Evolutionary conservation across 2,888 invertebrate genomes (phyloP).

Genomic region (Cylloceria caligata): DNA sequence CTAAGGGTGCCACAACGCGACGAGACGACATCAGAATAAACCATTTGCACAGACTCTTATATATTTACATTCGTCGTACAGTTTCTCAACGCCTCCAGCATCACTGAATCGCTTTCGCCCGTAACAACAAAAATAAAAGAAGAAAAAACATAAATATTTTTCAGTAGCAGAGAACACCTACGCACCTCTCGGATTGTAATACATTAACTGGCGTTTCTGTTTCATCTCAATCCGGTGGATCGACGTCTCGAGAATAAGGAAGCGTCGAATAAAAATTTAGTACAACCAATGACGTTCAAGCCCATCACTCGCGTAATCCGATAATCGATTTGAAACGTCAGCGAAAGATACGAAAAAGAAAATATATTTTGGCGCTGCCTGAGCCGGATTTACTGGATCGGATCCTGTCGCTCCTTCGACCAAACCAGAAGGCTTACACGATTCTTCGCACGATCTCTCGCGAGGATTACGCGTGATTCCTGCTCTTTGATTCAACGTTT

Average conservation of each 20-base stretch:
- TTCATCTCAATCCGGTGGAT: neutral
- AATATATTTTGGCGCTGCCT: slow-evolving; percentile 24
- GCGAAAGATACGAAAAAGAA: neutral
- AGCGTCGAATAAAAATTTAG: neutral
- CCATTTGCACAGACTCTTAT: slow-evolving; percentile 1
- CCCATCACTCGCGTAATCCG: slow-evolving; percentile 21
- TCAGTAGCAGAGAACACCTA: neutral
- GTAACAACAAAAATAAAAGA: neutral
- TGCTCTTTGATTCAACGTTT: slow-evolving; percentile 12
- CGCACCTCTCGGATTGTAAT: slow-evolving; percentile 16
- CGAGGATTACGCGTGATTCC: slow-evolving; percentile 41
- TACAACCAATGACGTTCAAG: neutral
- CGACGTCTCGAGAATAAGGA: slow-evolving; percentile 6
- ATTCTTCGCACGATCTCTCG: slow-evolving; percentile 21
- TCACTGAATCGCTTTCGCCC: neutral
- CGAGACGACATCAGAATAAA: slow-evolving; percentile 32
- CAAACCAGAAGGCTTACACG: slow-evolving; percentile 3
- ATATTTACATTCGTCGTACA: no score
- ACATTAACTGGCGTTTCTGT: neutral
- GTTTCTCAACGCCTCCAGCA: no score
- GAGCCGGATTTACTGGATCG: slow-evolving; percentile 1
- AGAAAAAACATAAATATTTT: neutral
- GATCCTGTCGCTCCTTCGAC: slow-evolving; percentile 12
- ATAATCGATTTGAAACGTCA: slow-evolving; percentile 42
- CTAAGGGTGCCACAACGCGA: neutral